Percentiles rank a stretch among this genome's conserved stretches.
Evolutionary conservation across 1,140 invertebrate genomes (phyloP).

Genomic region (Ceratosolen solmsi): DNA sequence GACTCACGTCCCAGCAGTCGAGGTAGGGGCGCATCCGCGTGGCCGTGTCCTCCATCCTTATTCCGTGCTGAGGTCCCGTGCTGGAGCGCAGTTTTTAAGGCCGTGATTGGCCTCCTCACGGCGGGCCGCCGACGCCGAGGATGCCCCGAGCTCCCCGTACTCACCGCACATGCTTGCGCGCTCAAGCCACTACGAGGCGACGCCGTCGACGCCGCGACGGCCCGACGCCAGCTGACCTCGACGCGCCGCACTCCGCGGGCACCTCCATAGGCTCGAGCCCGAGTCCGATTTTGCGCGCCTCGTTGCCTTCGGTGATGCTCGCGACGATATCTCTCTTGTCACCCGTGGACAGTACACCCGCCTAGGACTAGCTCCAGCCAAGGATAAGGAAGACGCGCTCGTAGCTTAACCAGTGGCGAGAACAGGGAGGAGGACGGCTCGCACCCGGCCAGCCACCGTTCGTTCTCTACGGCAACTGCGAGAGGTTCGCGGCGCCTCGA

Average conservation of each 20-base stretch:
- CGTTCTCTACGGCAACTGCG: slow-evolving; percentile 50
- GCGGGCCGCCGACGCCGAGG: slow-evolving; percentile 42
- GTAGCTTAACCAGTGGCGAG: neutral
- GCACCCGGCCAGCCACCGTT: slow-evolving; percentile 23
- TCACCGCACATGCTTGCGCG: slow-evolving; percentile 42
- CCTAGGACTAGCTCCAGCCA: too few species aligned
- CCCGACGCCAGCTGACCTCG: slow-evolving; percentile 12
- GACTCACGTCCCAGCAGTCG: slow-evolving; percentile 73
- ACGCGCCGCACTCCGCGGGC: neutral
- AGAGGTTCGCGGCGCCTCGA: slow-evolving; percentile 51
- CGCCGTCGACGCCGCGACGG: neutral
- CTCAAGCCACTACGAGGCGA: slow-evolving; percentile 4
- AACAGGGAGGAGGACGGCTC: neutral
- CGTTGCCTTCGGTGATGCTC: neutral
- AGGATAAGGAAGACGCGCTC: neutral
- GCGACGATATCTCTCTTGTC: too few species aligned
- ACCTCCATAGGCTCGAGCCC: too few species aligned
- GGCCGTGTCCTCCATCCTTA: slow-evolving; percentile 67
- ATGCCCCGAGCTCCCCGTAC: slow-evolving; percentile 25
- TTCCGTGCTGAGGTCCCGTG: neutral
- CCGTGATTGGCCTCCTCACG: slow-evolving; percentile 62
- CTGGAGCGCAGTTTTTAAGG: slow-evolving; percentile 43
- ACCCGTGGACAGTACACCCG: too few species aligned
- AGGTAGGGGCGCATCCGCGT: slow-evolving; percentile 70
- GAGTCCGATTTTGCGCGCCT: neutral